Conservation (phyloP, 1,140 invertebrate genomes). For the Onthophagus taurus region DNA sequence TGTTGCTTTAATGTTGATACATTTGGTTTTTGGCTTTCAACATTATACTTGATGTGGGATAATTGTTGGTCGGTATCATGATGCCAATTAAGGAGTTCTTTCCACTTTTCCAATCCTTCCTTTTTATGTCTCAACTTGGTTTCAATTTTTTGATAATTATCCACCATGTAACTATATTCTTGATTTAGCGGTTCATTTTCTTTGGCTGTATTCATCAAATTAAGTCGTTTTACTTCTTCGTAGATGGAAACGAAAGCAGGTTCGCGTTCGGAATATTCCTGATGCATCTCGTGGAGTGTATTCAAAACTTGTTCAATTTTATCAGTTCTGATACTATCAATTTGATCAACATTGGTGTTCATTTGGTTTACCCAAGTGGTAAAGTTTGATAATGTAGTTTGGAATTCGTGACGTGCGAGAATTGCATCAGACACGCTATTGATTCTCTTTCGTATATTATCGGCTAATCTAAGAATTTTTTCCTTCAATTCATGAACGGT, state of each 20-base stretch:
- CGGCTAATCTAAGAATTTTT: conserved; percentile 58
- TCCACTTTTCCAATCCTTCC: conserved; percentile 70
- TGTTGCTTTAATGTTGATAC: conserved; percentile 55
- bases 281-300: conserved; percentile 64
- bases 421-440: conserved; percentile 72
- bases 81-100: conserved; percentile 70
- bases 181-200: conserved; percentile 64
- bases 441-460: conserved; percentile 60
- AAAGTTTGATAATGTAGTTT: conserved; percentile 69
- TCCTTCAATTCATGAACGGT: conserved; percentile 63
- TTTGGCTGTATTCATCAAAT: conserved; percentile 53
- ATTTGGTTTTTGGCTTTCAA: conserved; percentile 57
- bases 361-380: conserved; percentile 76
- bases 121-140: conserved; percentile 66
- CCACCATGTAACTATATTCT: conserved; percentile 60
- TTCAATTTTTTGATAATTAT: conserved; percentile 68
- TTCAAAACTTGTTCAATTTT: conserved; percentile 70
- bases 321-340: conserved; percentile 70
- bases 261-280: conserved; percentile 73
- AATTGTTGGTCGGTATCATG: conserved; percentile 72
- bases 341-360: conserved; percentile 60
- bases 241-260: conserved; percentile 63
- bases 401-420: conserved; percentile 72
- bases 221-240: conserved; percentile 71
- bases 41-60: conserved; percentile 67